phyloP scores from a whole-genome alignment of 2,888 invertebrate species.

The Euzophera pinguis region DNA sequence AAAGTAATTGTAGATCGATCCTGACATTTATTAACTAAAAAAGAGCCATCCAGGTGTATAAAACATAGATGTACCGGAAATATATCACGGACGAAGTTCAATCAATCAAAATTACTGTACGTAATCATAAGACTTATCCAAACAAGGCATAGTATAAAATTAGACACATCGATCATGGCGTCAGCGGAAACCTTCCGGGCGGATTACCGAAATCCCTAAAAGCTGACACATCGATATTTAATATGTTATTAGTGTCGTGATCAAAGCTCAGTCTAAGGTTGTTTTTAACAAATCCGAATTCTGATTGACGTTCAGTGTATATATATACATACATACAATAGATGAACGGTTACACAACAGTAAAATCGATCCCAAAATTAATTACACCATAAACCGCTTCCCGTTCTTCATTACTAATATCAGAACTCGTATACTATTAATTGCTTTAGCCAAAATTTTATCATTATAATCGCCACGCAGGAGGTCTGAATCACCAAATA shows the following conservation, averaged over 20 bases:
- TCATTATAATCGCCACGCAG: constrained; percentile 48
- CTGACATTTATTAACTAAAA: background rate
- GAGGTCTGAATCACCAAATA: constrained; percentile 60
- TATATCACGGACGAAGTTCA: constrained; percentile 6
- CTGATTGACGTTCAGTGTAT: background rate
- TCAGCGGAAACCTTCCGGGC: constrained; percentile 23
- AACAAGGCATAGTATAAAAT: constrained; percentile 6
- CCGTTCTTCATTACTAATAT: background rate
- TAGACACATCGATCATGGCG: constrained; percentile 11
- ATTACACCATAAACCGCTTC: background rate
- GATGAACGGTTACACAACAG: background rate
- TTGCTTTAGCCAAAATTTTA: constrained; percentile 20
- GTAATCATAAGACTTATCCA: constrained; percentile 1
- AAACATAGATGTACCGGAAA: constrained; percentile 10
- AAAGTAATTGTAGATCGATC: background rate
- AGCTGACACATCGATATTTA: constrained; percentile 23
- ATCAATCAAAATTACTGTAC: constrained; percentile 9
- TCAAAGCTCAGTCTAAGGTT: constrained; percentile 25
- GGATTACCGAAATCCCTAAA: constrained; percentile 30
- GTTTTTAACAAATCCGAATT: constrained; percentile 17
- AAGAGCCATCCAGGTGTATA: background rate
- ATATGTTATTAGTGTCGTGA: constrained; percentile 25
- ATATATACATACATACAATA: background rate
- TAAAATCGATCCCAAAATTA: constrained; percentile 3
- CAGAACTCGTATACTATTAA: constrained; percentile 15